Base-by-base conservation (phyloP, 1,140 invertebrate species). In the Drosophila chauvacae region DNA sequence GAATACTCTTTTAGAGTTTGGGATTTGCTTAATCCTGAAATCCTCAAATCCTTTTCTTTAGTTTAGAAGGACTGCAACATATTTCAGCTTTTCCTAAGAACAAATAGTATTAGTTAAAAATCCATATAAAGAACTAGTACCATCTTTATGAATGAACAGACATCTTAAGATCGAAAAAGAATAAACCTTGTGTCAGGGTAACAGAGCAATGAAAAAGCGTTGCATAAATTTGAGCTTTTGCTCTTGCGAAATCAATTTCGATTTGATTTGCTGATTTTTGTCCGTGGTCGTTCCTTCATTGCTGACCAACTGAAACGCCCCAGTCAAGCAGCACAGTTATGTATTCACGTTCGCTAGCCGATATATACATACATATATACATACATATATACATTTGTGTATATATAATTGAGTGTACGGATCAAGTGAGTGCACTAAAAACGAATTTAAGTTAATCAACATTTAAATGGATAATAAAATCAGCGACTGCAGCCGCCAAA, bases 391-490 rank as follows among this genome's bases (percentile, higher is more conserved):
- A 44, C 20, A 20, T 20, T 1, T 20, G 20, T 20, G 23, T 61
- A 37, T 47, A 44, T 39, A 35, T 28, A 26, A 26, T 10, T 33
- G 55, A 30, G 61, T 62, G 42, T 62, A 41, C 47, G 44, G 30
- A 62, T 69, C 69, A 83, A 87, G 72, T 81, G 69, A 87, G 80
- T 70, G 83, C 84, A 80, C 74, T 80, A 77, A 80, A 80, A 70
- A 85, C 66, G 71, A 87, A 88, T 87, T 87, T 80, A 87, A 87
- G 84, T 88, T 87, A 87, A 87, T 87, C 84, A 87, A 88, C 84
- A 74, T 84, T 84, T 87, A 87, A 87, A 87, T 87, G 84, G 84
- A 87, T 88, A 87, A 87, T 80, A 88, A 83, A 87, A 84, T 83
- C 59, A 37, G 42, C 47, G 64, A 66, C 58, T 80, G 83, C 71